Base-by-base conservation (phyloP, 2,888 invertebrate species). In the Osedax fenrisi region DNA sequence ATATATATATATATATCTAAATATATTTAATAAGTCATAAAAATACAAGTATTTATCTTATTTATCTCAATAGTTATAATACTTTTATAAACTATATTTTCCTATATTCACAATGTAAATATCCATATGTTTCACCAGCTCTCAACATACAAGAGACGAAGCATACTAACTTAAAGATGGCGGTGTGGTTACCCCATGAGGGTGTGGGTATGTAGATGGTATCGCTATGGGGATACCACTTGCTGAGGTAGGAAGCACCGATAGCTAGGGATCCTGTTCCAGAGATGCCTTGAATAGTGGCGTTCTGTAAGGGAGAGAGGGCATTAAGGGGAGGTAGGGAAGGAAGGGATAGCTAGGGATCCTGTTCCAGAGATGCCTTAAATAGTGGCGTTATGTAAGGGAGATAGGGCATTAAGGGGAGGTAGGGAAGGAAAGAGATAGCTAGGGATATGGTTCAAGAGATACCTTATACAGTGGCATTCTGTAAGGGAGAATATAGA, bases 141-240 rank as follows among this genome's bases (percentile, higher is more conserved):
- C n/a, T n/a, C n/a, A n/a, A n/a, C n/a, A n/a, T n/a, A n/a, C n/a
- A n/a, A n/a, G n/a, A n/a, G n/a, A n/a, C n/a, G n/a, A n/a, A n/a
- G n/a, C n/a, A n/a, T n/a, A 79, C 81, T 81, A 80, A 86, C 86
- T 91, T 94, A 86, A 96, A 94, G 81, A 98, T 89, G 73, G 95
- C 94, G 0, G 89, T 90, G 84, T 99, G 98, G 85, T 99, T 99
- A 73, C 97, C 97, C 98, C 98, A 99, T 0, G 97, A 90, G 2
- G 98, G 98, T 1, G 88, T 87, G 2, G 98, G 96, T 79, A 97
- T 81, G 86, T 92, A 96, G 70, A 88, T 83, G 77, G 90, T 90
- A 86, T 94, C 94, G 79, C 87, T 88, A 41, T 90, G 90, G 3
- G 88, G 22, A 76, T 81, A 82, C 80, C 81, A 84, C 76, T 80